Evolutionary conservation across 2,888 invertebrate species (phyloP), one percentile per base, ranked within the genome.

Genomic region (Orthonevra nobilis): DNA sequence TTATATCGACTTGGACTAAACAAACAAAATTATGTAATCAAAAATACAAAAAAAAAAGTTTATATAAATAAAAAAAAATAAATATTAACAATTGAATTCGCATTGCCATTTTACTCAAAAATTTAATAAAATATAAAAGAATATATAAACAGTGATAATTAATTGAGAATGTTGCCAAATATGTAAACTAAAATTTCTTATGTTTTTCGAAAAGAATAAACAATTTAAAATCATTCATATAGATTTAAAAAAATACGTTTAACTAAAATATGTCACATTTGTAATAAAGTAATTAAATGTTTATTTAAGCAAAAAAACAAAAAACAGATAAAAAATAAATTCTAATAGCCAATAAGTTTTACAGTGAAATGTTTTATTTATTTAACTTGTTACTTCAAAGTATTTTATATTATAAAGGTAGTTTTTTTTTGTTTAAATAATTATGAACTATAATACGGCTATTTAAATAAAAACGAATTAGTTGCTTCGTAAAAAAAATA

Each of bases 311-410:
- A 30, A 58, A 69, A 63, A 40, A 19, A 46, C 32, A 15, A 28
- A 52, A 17, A 42, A 38, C 3, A 20, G 42, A 44, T 46, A 7
- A 6, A 34, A 68, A 44, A 58, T 30, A 63, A 64, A 66, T 79
- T 79, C 52, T 79, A 79, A 79, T 79, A 79, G 79, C 79, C 23
- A 79, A 79, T 79, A 79, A 79, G 73, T 73, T 73, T 73, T 68
- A 73, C 73, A 79, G 66, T 79, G 73, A 79, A 79, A 79, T 73
- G 68, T 73, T 73, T 79, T 73, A 79, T 79, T 79, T 79, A 79
- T 79, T 73, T 79, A 73, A 54, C 73, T 73, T 79, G 79, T 79
- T 79, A 68, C 54, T 66, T 64, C 66, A 61, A 79, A 40, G 42
- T 79, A 79, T 73, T 79, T 79, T 79, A 73, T 73, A 79, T 73